phyloP scores from a whole-genome alignment of 2,797 vertebrate species.

The Thripadectes ignobilis region DNA sequence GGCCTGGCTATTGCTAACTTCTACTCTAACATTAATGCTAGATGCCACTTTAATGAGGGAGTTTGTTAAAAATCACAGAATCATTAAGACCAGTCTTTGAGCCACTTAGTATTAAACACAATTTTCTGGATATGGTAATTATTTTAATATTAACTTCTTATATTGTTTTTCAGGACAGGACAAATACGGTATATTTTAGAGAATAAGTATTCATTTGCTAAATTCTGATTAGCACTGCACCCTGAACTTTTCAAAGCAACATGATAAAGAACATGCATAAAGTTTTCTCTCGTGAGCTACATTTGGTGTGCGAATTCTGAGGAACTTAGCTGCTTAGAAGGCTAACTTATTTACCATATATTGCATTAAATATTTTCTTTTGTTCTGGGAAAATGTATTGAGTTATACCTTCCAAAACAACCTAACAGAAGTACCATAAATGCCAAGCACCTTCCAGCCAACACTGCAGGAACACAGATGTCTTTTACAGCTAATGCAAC shows the following conservation, averaged over 20 bases:
- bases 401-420: constrained; percentile 30
- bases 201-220: neutral
- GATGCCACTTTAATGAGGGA: neutral
- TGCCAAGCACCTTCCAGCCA: neutral
- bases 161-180: neutral
- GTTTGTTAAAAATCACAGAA: neutral
- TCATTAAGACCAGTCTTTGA: neutral
- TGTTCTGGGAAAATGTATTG: constrained; percentile 7
- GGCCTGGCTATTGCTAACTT: neutral
- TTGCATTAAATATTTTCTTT: neutral
- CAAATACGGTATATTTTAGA: neutral
- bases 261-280: neutral
- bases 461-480: constrained; percentile 5
- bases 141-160: neutral
- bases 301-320: neutral
- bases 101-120: neutral
- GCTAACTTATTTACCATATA: neutral
- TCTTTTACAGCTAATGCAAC: constrained; percentile 34
- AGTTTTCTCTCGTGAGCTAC: neutral
- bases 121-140: neutral
- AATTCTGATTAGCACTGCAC: neutral
- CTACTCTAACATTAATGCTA: neutral
- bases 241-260: neutral
- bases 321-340: neutral
- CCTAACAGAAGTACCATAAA: neutral